Base-by-base conservation (phyloP, 2,797 vertebrate species). In the Buphagus erythrorhynchus region DNA sequence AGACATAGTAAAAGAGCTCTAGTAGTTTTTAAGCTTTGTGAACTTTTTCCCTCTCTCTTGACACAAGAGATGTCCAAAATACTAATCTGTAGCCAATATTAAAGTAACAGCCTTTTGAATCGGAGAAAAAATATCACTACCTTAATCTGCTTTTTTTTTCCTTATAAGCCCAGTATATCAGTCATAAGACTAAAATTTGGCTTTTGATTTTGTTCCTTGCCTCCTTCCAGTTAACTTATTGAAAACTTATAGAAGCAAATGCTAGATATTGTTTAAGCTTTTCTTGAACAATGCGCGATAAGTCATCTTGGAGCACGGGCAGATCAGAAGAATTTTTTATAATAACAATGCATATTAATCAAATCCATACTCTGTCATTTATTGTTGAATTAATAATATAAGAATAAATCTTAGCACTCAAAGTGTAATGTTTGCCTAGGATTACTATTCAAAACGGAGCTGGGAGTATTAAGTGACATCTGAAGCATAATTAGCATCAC, bases 1-100 rank as follows among this genome's bases (percentile, higher is more conserved):
- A 89, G 74, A 67, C 45, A 58, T 74, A 74, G 82, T 81, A 63
- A 72, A 91, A 69, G 38, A 92, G 62, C 67, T 95, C 65, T 31
- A 80, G 68, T 72, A 74, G 35, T 94, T 94, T 92, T 95, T 86
- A 74, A 93, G 26, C 65, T 95, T 95, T 6, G 4, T 86, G 91
- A 91, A 90, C 78, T 95, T 96, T 90, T 88, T 71, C 57, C 75
- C 75, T 95, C 90, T 95, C 90, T 96, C 82, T 94, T 80, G 83
- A 92, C 66, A 66, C 42, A 43, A 65, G 69, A 76, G 65, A 38
- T 13, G 48, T 97, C 94, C 86, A 94, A 97, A 91, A 86, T 46
- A 33, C 35, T 72, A 19, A 72, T 80, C 83, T 78, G 36, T 93
- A 75, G 65, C 73, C 85, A 84, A 71, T 81, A 58, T 14, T 82